Evolutionary conservation across 2,888 invertebrate genomes (phyloP).

Genomic region (Adelphocoris suturalis): DNA sequence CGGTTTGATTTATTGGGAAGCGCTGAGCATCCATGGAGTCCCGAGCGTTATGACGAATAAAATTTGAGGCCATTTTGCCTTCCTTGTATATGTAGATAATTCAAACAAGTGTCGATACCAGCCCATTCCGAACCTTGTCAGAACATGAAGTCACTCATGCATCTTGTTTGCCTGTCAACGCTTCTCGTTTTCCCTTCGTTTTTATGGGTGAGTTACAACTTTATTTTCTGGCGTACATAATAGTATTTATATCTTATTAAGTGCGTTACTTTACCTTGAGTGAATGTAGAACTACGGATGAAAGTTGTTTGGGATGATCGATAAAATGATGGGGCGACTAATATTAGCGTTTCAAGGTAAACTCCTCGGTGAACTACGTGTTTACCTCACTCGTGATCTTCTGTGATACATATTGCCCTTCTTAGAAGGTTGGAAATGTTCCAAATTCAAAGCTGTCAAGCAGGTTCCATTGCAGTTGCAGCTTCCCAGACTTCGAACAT

Average conservation of each 20-base stretch:
- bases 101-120: background rate
- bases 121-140: constrained; percentile 1
- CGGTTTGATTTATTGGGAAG: background rate
- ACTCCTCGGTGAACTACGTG: background rate
- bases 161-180: background rate
- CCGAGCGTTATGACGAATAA: constrained; percentile 39
- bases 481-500: no score
- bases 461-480: no score
- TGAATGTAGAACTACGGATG: background rate
- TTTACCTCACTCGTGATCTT: background rate
- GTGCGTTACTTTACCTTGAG: background rate
- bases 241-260: background rate
- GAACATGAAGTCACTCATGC: constrained; percentile 24
- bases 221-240: background rate
- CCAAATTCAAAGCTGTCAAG: background rate
- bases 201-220: background rate
- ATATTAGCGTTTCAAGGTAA: constrained; percentile 52
- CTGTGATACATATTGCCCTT: background rate
- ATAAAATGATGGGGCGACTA: background rate
- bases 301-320: background rate
- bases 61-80: constrained; percentile 36
- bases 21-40: background rate
- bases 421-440: background rate
- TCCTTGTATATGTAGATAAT: background rate
- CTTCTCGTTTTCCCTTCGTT: constrained; percentile 2